Percentiles rank a stretch among this genome's conserved stretches.
phyloP scores from a whole-genome alignment of 2,888 invertebrate genomes.

The Pocota personata region DNA sequence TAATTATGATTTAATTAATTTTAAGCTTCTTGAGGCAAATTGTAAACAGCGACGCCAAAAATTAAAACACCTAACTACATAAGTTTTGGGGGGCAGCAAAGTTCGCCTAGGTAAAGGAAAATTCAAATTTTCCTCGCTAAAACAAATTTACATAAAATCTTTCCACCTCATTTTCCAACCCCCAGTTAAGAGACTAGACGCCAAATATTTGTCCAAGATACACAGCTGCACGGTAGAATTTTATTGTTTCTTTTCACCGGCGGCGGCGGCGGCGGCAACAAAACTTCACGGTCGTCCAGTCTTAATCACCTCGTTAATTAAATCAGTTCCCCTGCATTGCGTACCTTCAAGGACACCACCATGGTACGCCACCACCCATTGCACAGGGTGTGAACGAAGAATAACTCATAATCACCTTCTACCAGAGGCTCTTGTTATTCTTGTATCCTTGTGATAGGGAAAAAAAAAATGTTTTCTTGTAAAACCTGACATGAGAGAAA shows the following conservation, averaged over 20 bases:
- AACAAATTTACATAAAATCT: constrained; percentile 69
- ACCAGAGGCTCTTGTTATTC: neutral
- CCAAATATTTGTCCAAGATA: constrained; percentile 63
- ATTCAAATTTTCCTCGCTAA: constrained; percentile 29
- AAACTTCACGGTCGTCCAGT: constrained; percentile 73
- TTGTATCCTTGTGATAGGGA: neutral
- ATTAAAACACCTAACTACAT: constrained; percentile 62
- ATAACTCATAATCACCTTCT: constrained; percentile 72
- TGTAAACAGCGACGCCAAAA: constrained; percentile 71
- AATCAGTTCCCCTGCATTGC: constrained; percentile 73
- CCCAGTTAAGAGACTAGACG: constrained; percentile 49
- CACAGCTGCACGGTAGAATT: constrained; percentile 60
- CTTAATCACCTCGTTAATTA: constrained; percentile 74
- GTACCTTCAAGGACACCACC: constrained; percentile 64
- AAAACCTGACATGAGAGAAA: constrained; percentile 66
- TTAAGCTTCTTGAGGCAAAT: constrained; percentile 67
- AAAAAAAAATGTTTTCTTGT: constrained; percentile 58
- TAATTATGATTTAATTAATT: constrained; percentile 68
- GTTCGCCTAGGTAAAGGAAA: constrained; percentile 37
- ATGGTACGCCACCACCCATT: neutral
- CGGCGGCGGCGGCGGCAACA: constrained; percentile 15
- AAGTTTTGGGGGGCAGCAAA: constrained; percentile 35
- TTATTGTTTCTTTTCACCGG: constrained; percentile 50
- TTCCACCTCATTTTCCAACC: constrained; percentile 59
- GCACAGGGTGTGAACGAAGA: constrained; percentile 56